Conservation (phyloP, 2,113 vertebrate genomes). For the Dicaeum eximium region DNA sequence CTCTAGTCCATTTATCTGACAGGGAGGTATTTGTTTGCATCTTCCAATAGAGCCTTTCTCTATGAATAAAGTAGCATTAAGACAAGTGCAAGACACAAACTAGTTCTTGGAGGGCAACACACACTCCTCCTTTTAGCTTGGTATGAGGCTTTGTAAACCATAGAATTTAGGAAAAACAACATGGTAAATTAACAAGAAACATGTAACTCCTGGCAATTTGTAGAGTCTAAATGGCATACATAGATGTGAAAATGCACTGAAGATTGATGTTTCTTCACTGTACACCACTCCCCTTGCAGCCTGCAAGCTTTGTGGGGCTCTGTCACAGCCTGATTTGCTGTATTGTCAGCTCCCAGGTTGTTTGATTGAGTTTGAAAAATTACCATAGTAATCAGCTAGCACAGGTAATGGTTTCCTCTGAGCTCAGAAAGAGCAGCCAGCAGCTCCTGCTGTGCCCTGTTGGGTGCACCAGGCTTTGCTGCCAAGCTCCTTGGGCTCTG, state of each 20-base stretch:
- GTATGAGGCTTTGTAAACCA: background rate
- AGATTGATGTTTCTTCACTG: background rate
- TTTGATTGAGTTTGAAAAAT: background rate
- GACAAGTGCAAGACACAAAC: background rate
- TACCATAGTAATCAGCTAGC: background rate
- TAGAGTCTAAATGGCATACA: background rate
- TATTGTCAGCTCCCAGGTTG: background rate
- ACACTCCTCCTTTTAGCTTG: background rate
- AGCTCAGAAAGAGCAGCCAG: background rate
- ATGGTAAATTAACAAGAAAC: background rate
- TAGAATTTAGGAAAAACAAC: background rate
- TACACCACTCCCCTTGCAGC: background rate
- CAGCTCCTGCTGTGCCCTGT: background rate
- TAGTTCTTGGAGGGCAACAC: background rate
- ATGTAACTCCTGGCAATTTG: background rate
- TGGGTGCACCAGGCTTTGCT: accelerated
- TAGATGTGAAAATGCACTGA: accelerated
- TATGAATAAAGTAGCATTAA: background rate
- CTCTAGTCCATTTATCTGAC: background rate
- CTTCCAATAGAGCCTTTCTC: background rate
- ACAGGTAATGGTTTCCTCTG: background rate
- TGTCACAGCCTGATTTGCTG: background rate
- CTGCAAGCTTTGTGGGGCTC: accelerated
- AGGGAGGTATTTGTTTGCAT: background rate
- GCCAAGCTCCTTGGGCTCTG: background rate